phyloP scores from a whole-genome alignment of 2,113 vertebrate genomes.

The Lynx canadensis region DNA sequence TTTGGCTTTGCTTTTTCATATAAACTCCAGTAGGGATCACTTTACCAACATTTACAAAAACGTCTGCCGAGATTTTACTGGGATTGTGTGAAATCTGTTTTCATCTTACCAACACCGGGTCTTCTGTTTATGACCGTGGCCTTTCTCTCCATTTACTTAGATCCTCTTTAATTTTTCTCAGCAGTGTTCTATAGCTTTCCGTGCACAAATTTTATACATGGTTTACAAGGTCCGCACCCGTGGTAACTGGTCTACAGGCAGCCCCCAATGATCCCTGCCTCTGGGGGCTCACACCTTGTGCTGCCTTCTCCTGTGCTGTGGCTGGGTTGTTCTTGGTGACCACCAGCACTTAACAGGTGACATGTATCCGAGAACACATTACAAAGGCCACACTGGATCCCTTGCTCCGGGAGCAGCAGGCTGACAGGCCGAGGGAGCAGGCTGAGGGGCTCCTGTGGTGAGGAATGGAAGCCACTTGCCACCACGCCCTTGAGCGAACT shows the following conservation, averaged over 20 bases:
- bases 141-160: not conserved
- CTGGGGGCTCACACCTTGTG: not conserved
- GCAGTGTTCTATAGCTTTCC: not conserved
- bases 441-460: too few species aligned
- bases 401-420: not conserved
- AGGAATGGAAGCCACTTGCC: not conserved
- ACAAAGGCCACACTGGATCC: too few species aligned
- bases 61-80: not conserved
- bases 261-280: not conserved
- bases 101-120: not conserved
- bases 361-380: not conserved
- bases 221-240: not conserved
- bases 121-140: not conserved
- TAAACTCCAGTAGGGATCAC: not conserved
- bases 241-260: not conserved
- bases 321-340: not conserved
- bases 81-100: not conserved
- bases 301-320: rapidly evolving
- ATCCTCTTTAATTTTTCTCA: not conserved
- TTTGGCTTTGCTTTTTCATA: not conserved
- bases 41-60: not conserved
- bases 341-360: not conserved
- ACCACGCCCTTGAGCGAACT: not conserved
- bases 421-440: not conserved
- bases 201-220: not conserved